Percentiles rank a stretch among this genome's conserved stretches.
Evolutionary conservation across 1,140 invertebrate species (phyloP).

Genomic region (Triops cancriformis): DNA sequence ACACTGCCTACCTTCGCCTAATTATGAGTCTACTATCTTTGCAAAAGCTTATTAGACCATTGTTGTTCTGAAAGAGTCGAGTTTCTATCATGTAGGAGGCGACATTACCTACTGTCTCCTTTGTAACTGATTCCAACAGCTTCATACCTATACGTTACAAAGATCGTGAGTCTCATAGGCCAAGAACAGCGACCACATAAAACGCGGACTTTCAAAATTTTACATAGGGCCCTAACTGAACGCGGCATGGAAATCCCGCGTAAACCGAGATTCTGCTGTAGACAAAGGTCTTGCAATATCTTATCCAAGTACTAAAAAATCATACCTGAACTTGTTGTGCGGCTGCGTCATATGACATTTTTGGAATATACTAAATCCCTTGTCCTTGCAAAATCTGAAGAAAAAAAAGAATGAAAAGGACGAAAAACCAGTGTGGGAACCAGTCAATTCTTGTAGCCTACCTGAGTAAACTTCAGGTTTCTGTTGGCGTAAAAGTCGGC

Average conservation of each 20-base stretch:
- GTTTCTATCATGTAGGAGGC: too few relatives aligned
- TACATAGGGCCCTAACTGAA: too few relatives aligned
- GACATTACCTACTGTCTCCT: too few relatives aligned
- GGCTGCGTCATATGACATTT: constrained; percentile 64
- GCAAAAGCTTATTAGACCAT: too few relatives aligned
- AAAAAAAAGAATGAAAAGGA: background rate
- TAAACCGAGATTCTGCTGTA: too few relatives aligned
- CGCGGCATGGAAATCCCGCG: too few relatives aligned
- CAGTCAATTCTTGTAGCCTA: background rate
- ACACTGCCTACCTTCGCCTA: too few relatives aligned
- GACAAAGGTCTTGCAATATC: too few relatives aligned
- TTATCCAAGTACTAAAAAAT: constrained; percentile 24
- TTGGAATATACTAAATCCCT: constrained; percentile 25
- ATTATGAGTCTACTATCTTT: too few relatives aligned
- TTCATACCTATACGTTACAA: background rate
- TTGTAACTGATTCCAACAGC: background rate
- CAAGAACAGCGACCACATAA: too few relatives aligned
- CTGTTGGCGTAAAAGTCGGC: background rate
- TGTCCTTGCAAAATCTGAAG: background rate
- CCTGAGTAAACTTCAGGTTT: background rate
- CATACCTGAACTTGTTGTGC: constrained; percentile 61
- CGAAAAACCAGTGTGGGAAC: background rate
- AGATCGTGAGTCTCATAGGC: background rate
- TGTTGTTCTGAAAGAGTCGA: too few relatives aligned
- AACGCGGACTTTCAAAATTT: too few relatives aligned